A percentile compares a stretch with the other conserved stretches of the same genome.
Evolutionary conservation across 2,797 vertebrate species (phyloP).

Genomic region (Cryptoprocta ferox): DNA sequence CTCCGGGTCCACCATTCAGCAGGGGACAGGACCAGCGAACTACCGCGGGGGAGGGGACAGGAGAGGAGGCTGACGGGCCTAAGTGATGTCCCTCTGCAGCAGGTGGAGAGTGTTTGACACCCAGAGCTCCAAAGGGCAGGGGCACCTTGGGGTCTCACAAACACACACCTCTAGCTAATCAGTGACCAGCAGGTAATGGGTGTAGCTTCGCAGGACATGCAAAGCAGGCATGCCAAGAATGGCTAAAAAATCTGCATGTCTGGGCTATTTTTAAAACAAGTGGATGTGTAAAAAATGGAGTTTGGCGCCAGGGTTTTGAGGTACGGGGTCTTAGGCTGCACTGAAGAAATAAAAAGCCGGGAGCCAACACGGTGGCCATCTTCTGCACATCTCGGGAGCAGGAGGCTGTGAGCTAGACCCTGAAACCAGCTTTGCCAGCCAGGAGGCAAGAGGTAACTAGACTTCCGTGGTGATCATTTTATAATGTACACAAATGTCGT

Average conservation of each 20-base stretch:
- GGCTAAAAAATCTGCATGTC: not conserved
- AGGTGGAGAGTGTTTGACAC: not conserved
- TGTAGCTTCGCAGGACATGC: not conserved
- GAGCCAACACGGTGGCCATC: no score
- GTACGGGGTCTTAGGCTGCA: not conserved
- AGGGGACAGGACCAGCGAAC: not conserved
- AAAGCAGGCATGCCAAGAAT: not conserved
- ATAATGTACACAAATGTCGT: not conserved
- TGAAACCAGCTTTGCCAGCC: not conserved
- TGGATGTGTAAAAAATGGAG: not conserved
- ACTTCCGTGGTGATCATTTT: not conserved
- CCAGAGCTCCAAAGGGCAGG: not conserved
- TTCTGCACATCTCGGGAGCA: not conserved
- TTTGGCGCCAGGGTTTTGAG: not conserved
- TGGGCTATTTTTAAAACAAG: not conserved
- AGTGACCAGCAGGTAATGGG: not conserved
- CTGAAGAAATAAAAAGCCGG: not conserved
- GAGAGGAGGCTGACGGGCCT: not conserved
- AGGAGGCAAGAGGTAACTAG: not conserved
- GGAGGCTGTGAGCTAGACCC: not conserved
- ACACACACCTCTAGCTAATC: not conserved
- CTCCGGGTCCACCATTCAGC: not conserved
- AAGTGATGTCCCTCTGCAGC: no score
- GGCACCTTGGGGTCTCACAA: not conserved
- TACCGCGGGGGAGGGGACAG: rapidly evolving